Base-by-base conservation (phyloP, 2,113 vertebrate species). In the Pavo muticus region DNA sequence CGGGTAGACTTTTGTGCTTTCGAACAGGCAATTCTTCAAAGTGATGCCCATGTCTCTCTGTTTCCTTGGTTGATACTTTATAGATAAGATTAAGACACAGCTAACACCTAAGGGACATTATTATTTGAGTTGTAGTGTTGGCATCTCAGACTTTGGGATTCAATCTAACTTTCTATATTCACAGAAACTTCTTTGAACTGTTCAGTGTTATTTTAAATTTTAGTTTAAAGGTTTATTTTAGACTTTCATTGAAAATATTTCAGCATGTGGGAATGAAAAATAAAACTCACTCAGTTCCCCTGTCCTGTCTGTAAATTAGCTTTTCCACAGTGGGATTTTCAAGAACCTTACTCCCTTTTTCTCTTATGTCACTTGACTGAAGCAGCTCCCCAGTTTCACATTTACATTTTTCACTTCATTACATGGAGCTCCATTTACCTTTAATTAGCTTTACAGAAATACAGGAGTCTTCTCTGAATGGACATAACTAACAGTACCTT, bases 381-480 rank as follows among this genome's bases (percentile, higher is more conserved):
- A 88, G 59, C 30, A 91, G 65, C 24, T 84, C 42, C 47, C 20
- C 23, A 63, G 2, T 35, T 90, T 87, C 69, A 68, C 69, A 52
- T 80, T 88, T 87, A 44, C 11, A 37, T 87, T 93, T 83, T 95
- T 70, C 7, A 65, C 35, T 83, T 91, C 37, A 90, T 91, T 93
- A 92, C 75, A 65, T 11, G 87, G 63, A 83, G n/a, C 7, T 44
- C 37, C 20, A 21, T 54, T 90, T 92, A 25, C 32, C 64, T 75
- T 92, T 88, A 68, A 70, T 80, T 59, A 88, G 39, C 52, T 68
- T 71, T 57, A 81, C 3, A 1, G 57, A 69, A 77, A 78, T n/a
- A 52, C 25, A 78, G 19, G 11, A 78, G 32, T 44, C 35, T 64
- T 86, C 69, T 60, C 7, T 74, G 65, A 77, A 74, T 56, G 25